phyloP scores from a whole-genome alignment of 2,113 vertebrate genomes.

The Platichthys flesus region DNA sequence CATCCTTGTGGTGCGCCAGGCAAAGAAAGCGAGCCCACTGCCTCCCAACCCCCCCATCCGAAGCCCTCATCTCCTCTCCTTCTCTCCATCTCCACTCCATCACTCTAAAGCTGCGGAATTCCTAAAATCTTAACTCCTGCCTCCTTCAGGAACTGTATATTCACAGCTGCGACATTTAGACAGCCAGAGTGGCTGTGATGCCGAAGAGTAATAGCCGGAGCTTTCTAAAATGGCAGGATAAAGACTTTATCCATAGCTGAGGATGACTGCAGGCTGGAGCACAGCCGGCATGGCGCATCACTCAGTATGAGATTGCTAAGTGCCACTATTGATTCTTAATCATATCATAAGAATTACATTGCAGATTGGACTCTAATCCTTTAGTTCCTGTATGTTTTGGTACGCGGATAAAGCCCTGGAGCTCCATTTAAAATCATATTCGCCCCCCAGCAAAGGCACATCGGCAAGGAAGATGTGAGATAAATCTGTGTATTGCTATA shows the following conservation, averaged over 20 bases:
- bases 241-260: conserved; percentile 62
- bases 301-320: conserved; percentile 74
- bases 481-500: conserved; percentile 37
- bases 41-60: conserved; percentile 44
- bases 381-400: conserved; percentile 28
- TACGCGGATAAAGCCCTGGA: conserved; percentile 12
- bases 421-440: not conserved
- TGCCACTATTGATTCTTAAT: conserved; percentile 73
- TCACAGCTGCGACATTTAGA: conserved; percentile 39
- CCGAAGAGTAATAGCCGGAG: conserved; percentile 19
- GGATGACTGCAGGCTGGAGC: conserved; percentile 66
- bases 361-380: conserved; percentile 30
- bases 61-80: conserved; percentile 15
- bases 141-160: conserved; percentile 5
- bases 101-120: conserved; percentile 63
- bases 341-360: conserved; percentile 59
- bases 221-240: conserved; percentile 72
- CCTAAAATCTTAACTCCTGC: conserved; percentile 33
- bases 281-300: conserved; percentile 77
- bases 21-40: conserved; percentile 57
- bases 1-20: conserved; percentile 75
- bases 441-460: conserved; percentile 1
- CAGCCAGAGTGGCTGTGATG: not conserved
- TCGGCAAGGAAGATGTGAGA: conserved; percentile 7
- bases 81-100: conserved; percentile 57